These are phyloP conservation scores for Eristalinus sepulchralis DNA, from an alignment of 2,888 invertebrate genomes.

Conservation along the genomic window DNA sequence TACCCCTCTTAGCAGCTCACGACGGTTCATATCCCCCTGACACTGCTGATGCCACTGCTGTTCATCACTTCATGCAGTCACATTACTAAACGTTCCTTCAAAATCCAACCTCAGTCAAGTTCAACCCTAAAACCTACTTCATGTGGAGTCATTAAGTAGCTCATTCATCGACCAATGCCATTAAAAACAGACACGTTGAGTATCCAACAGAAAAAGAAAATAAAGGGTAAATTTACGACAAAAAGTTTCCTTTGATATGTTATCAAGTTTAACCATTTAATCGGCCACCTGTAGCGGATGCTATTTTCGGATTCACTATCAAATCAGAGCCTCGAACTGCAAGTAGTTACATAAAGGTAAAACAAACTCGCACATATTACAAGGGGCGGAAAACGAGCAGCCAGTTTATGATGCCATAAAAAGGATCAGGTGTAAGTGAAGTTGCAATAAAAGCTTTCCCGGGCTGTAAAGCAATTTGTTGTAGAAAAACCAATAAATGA, in stretches of 20 bases:
- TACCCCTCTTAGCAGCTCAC: too few relatives aligned
- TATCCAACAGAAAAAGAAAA: too few relatives aligned
- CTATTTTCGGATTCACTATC: neutral
- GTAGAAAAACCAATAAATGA: slow-evolving; percentile 40
- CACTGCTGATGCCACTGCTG: too few relatives aligned
- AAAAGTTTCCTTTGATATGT: neutral
- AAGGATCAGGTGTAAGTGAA: slow-evolving; percentile 49
- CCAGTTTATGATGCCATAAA: slow-evolving; percentile 33
- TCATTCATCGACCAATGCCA: too few relatives aligned
- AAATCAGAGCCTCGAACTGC: neutral
- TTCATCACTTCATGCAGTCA: too few relatives aligned
- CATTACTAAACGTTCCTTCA: too few relatives aligned
- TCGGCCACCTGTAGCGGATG: neutral
- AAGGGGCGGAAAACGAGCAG: neutral
- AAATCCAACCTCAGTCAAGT: too few relatives aligned
- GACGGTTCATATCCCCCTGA: too few relatives aligned
- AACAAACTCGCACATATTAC: slow-evolving; percentile 13
- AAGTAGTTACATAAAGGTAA: neutral
- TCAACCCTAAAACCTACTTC: too few relatives aligned
- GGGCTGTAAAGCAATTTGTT: slow-evolving; percentile 32
- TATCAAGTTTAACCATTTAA: neutral
- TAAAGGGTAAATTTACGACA: neutral
- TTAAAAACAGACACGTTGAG: too few relatives aligned
- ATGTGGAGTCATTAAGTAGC: too few relatives aligned
- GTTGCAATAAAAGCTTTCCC: slow-evolving; percentile 30